Conservation (phyloP, 2,888 invertebrate genomes). For the Chrysolina oricalcia region DNA sequence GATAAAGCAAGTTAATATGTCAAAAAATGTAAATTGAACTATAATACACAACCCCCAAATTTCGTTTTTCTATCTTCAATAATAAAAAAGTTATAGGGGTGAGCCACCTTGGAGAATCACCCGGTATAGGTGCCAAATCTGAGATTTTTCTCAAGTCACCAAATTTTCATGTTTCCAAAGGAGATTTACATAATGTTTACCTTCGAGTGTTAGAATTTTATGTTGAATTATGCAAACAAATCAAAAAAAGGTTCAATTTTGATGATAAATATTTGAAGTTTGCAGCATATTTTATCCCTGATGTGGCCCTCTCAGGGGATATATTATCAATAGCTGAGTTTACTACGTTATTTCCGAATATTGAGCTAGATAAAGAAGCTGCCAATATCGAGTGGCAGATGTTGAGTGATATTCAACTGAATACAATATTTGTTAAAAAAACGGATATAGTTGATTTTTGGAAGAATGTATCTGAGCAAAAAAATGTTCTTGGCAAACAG, state of each 20-base stretch:
- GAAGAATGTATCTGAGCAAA: not conserved
- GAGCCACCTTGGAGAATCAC: no score
- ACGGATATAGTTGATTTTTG: not conserved
- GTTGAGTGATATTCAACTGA: constrained; percentile 25
- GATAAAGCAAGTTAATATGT: no score
- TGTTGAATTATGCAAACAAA: constrained; percentile 30
- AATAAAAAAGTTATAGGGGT: no score
- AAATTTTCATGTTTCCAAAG: constrained; percentile 16
- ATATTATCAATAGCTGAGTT: constrained; percentile 36
- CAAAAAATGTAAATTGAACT: no score
- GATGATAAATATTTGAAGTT: constrained; percentile 33
- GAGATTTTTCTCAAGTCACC: constrained; percentile 17
- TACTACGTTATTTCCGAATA: constrained; percentile 36
- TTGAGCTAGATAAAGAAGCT: constrained; percentile 36
- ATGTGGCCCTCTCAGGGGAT: constrained; percentile 1
- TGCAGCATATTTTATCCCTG: constrained; percentile 33
- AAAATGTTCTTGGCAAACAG: not conserved
- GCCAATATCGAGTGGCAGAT: constrained; percentile 41
- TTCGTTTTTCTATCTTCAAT: no score
- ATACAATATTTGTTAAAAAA: not conserved
- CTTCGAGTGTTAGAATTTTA: constrained; percentile 35
- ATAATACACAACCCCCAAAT: no score
- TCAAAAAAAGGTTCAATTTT: constrained; percentile 37
- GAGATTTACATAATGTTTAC: constrained; percentile 26
- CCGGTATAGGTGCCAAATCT: constrained; percentile 29